Conservation (phyloP, 2,113 vertebrate species). For the Lichenostomus cassidix region DNA sequence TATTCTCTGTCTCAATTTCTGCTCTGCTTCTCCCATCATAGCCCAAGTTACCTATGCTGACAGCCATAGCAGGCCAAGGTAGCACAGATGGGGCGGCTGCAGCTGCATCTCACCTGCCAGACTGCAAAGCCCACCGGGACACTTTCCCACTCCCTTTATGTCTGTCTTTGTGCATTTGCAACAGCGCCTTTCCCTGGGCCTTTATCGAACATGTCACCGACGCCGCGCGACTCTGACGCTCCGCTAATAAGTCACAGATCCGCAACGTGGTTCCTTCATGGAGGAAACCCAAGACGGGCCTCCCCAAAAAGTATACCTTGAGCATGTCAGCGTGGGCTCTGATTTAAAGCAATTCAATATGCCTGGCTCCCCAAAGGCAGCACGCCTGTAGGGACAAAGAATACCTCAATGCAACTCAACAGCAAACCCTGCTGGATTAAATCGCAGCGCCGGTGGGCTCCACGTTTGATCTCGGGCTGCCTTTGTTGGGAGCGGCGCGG, state of each 20-base stretch:
- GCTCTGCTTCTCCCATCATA: conserved; percentile 66
- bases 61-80: conserved; percentile 65
- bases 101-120: conserved; percentile 77
- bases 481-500: neutral
- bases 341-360: conserved; percentile 32
- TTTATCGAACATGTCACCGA: conserved; percentile 61
- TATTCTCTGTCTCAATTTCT: conserved; percentile 67
- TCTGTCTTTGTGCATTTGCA: conserved; percentile 71
- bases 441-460: conserved; percentile 20
- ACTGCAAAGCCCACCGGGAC: conserved; percentile 71
- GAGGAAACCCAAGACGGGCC: conserved; percentile 1
- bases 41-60: conserved; percentile 52
- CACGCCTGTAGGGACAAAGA: conserved; percentile 29
- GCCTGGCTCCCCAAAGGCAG: conserved; percentile 33
- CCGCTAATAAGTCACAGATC: neutral
- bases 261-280: accelerated
- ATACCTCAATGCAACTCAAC: conserved; percentile 43
- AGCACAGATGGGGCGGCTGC: conserved; percentile 74
- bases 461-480: neutral
- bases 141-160: conserved; percentile 55
- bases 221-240: neutral
- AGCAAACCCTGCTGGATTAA: conserved; percentile 56
- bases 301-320: conserved; percentile 1
- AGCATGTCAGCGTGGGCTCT: neutral
- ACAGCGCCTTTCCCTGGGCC: conserved; percentile 67